Conservation (phyloP, 2,888 invertebrate genomes). For the Drosophila birchii region DNA sequence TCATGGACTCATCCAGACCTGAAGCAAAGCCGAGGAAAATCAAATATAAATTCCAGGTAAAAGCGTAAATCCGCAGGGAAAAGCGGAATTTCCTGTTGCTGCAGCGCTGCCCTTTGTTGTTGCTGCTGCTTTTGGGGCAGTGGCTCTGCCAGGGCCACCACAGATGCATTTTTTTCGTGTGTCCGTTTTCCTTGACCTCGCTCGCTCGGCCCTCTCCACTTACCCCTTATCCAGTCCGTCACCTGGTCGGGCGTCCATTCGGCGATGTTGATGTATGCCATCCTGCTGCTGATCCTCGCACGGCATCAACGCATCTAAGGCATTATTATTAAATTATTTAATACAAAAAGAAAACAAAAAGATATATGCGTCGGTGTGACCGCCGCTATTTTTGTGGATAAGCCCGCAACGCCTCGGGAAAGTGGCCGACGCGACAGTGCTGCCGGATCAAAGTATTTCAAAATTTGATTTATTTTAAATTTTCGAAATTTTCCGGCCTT, state of each 20-base stretch:
- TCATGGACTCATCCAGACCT: constrained; percentile 87
- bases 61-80: constrained; percentile 25
- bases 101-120: constrained; percentile 36
- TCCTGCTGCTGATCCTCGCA: constrained; percentile 74
- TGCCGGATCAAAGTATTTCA: not conserved
- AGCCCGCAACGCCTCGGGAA: not conserved
- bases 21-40: not conserved
- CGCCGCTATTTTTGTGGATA: constrained; percentile 1
- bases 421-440: not conserved
- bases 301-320: constrained; percentile 51
- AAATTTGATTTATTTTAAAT: too few relatives aligned
- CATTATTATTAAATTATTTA: constrained; percentile 51
- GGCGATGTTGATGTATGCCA: constrained; percentile 93
- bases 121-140: constrained; percentile 55
- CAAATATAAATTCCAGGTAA: constrained; percentile 41
- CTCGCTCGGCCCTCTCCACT: constrained; percentile 22
- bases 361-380: constrained; percentile 11
- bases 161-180: constrained; percentile 56
- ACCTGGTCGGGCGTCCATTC: constrained; percentile 97
- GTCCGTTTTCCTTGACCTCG: constrained; percentile 65
- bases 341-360: constrained; percentile 45
- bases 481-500: not conserved
- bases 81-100: constrained; percentile 48
- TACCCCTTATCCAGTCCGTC: constrained; percentile 95
- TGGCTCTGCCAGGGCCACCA: constrained; percentile 33